Percentiles rank a stretch among this genome's conserved stretches.
Evolutionary conservation across 2,113 vertebrate species (phyloP).

Genomic region (Saguinus midas): DNA sequence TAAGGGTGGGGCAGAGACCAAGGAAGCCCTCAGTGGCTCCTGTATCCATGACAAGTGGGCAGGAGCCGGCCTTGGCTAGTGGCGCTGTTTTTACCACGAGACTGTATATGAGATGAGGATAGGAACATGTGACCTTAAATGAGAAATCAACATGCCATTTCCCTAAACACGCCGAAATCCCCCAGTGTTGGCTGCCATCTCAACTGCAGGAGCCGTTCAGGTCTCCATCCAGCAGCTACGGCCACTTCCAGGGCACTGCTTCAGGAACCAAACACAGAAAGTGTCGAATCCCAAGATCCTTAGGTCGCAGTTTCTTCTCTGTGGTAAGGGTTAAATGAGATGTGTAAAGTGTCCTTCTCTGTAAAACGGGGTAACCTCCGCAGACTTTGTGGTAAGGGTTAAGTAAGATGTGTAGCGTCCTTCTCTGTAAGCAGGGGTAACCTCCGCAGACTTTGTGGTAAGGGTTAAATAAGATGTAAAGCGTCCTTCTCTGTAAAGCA

Average conservation of each 20-base stretch:
- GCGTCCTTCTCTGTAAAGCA: not conserved
- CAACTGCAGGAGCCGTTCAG: not conserved
- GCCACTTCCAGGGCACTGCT: not conserved
- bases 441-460: not conserved
- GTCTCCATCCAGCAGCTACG: accelerated
- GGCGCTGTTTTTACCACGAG: not conserved
- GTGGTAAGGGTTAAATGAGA: too few relatives aligned
- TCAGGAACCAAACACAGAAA: not conserved
- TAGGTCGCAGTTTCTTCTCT: not conserved
- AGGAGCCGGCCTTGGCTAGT: not conserved
- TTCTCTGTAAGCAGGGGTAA: not conserved
- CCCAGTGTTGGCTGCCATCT: not conserved
- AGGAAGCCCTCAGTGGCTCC: not conserved
- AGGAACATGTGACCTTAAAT: not conserved
- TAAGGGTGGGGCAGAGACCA: not conserved
- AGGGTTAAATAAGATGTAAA: not conserved
- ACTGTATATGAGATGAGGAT: not conserved
- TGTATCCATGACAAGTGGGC: not conserved
- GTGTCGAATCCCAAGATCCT: not conserved
- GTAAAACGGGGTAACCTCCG: too few relatives aligned
- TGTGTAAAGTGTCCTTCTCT: too few relatives aligned
- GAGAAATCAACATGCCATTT: not conserved
- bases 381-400: too few relatives aligned
- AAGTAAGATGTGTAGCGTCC: too few relatives aligned
- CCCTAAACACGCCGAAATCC: not conserved